Base-by-base conservation (phyloP, 2,888 invertebrate genomes). In the Nomada goodeniana region DNA sequence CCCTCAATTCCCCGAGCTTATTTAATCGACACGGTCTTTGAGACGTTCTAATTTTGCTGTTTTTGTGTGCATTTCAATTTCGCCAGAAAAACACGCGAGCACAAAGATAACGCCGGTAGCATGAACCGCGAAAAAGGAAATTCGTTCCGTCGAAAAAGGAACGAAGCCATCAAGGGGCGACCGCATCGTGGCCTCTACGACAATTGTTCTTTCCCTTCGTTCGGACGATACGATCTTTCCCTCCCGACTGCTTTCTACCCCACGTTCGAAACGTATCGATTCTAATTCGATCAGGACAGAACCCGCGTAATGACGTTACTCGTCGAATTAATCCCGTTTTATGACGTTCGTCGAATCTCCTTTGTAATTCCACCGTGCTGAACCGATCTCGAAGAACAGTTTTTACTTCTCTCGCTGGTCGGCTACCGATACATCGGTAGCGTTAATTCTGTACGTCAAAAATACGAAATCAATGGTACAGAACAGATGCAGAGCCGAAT, bases 201-300 rank as follows among this genome's bases (percentile, higher is more conserved):
- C 60, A 61, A 61, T 61, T n/a, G n/a, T 11, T n/a, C 20, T 61
- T 42, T 18, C 59, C 11, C 47, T 23, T 44, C 15, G 63, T 63
- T 52, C 57, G 13, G 26, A 57, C 13, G 26, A 64, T 47, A 47
- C 47, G 64, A 64, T 64, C 47, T 15, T 64, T 64, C 47, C 29
- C n/a, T 42, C 36, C 36, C 20, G 9, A 20, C 36, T 18, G 11
- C 26, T 53, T 44, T 13, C 69, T 23, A 1, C 52, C 52, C 36
- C 65, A n/a, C 20, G 26, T 36, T 53, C 36, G 20, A 53, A 36
- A 36, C 65, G 57, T 59, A 72, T 72, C 71, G 53, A 53, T 72
- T 53, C 71, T 61, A 61, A 72, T 61, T 72, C 71, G 71, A 61
- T 55, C 55, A 23, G 42, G 61, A 64, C 73, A 29, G 55, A 64